A percentile compares a stretch with the other conserved stretches of the same genome.
Evolutionary conservation across 2,888 invertebrate species (phyloP).

Genomic region (Himalopsyche kuldschensis): DNA sequence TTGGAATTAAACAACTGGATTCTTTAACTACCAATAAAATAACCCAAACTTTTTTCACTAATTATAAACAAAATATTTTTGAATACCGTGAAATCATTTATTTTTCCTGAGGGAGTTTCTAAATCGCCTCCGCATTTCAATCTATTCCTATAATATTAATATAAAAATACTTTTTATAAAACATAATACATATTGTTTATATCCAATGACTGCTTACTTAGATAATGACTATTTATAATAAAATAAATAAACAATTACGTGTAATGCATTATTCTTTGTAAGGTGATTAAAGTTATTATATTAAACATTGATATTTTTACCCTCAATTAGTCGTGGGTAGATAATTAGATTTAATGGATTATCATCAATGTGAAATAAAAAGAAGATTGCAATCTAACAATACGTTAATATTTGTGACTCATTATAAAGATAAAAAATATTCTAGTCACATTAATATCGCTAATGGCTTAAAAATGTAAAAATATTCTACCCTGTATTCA

Average conservation of each 20-base stretch:
- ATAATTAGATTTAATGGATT: neutral
- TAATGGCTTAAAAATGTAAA: neutral
- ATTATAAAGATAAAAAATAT: neutral
- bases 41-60: neutral
- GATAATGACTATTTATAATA: constrained; percentile 1
- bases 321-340: neutral
- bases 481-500: neutral
- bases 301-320: constrained; percentile 3
- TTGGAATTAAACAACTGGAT: neutral
- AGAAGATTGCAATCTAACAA: neutral
- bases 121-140: neutral
- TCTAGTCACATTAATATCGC: neutral
- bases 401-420: neutral
- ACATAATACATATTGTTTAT: neutral
- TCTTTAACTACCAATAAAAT: neutral
- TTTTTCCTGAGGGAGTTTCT: neutral
- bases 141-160: neutral
- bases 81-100: neutral
- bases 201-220: constrained; percentile 27
- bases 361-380: neutral
- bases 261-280: neutral
- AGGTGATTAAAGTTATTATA: neutral
- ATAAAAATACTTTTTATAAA: neutral
- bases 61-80: neutral
- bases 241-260: neutral